Evolutionary conservation across 2,888 invertebrate genomes (phyloP), one percentile per base, ranked within the genome.

Genomic region (Tholera decimalis): DNA sequence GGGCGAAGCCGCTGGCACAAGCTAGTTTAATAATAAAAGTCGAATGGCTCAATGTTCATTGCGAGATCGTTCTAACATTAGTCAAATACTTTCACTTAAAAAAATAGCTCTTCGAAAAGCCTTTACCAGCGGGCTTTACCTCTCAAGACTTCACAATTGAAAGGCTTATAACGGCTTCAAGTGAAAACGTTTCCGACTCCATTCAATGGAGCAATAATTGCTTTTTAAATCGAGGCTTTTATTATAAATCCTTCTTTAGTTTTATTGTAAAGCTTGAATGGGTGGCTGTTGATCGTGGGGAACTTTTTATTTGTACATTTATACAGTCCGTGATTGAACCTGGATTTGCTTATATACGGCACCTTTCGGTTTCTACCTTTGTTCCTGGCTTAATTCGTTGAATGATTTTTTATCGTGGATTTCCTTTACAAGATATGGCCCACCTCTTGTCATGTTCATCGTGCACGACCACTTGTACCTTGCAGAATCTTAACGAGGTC

Each of bases 191-290:
- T 70, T 46, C 49, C 28, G 11, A 39, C 35, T 47, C 20, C 46
- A 35, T 35, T 65, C 39, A 4, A 56, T 24, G 22, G 24, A 24
- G 39, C 28, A 55, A 53, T 59, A 55, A 53, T 59, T 56, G 41
- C 37, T 43, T 73, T 49, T 55, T 28, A 51, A 43, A 76, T 64
- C 22, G 33, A 28, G 7, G 11, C 22, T 47, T 50, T n/a, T 33
- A 24, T 26, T 53, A n/a, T 22, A 11, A 37, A 41, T 9, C 5
- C 9, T 49, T 33, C 50, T 50, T 49, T 39, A 46, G 15, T 35
- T 63, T 43, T 44, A 28, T 44, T 71, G 4, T 26, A 9, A 1
- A 26, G 15, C 9, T 39, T 20, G n/a, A 20, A 37, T 18, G 33
- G 15, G 13, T 39, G 15, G 37, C 24, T 33, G 26, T 22, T 24